These are phyloP conservation scores for Dysmachus trigonus DNA, from an alignment of 2,888 invertebrate species.

Conservation along the genomic window DNA sequence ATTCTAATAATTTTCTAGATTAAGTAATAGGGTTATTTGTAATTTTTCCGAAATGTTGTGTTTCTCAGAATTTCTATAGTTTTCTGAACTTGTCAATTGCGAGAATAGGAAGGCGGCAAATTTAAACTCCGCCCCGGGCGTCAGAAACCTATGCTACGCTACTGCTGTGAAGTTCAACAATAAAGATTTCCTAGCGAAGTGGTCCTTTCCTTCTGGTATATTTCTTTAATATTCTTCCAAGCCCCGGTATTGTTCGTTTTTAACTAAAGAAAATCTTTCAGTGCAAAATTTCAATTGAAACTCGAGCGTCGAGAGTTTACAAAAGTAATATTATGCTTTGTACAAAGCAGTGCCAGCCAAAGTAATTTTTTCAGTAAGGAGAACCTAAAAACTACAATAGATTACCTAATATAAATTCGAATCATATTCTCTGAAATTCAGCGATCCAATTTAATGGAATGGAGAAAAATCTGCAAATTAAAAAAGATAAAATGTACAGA, in stretches of 20 bases:
- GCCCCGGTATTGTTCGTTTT: not conserved
- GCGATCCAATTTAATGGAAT: not conserved
- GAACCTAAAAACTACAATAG: not conserved
- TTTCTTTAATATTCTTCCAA: not conserved
- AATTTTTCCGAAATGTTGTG: too few species aligned
- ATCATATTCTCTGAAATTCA: not conserved
- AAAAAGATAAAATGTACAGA: not conserved
- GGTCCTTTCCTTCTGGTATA: too few species aligned
- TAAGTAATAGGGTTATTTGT: too few species aligned
- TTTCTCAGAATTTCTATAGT: too few species aligned
- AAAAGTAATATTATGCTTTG: not conserved
- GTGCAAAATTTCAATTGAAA: not conserved
- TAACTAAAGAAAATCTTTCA: not conserved
- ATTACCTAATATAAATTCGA: not conserved
- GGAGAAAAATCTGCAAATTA: not conserved
- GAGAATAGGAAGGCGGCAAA: too few species aligned
- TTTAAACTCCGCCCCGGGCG: too few species aligned
- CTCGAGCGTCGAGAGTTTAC: not conserved
- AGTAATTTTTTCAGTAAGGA: not conserved
- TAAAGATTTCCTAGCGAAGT: not conserved
- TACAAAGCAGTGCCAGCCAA: not conserved
- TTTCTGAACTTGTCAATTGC: too few species aligned
- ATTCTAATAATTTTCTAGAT: too few species aligned
- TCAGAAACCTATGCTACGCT: too few species aligned
- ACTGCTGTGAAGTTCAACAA: not conserved